Conservation (phyloP, 2,888 invertebrate species). For the Callyntrura guangdongensis region DNA sequence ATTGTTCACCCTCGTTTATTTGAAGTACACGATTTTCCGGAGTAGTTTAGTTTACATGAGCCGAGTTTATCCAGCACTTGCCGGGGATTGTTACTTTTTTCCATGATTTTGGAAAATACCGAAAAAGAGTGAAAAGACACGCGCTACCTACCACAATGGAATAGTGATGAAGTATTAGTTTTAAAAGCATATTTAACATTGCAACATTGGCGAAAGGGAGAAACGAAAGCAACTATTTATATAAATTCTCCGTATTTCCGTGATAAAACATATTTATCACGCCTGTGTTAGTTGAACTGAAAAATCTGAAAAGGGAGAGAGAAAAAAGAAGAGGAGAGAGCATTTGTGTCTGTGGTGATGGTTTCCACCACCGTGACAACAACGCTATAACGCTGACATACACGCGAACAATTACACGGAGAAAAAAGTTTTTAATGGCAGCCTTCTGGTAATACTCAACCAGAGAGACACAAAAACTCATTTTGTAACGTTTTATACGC, state of each 20-base stretch:
- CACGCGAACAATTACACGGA: slow-evolving; percentile 23
- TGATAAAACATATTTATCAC: slow-evolving; percentile 16
- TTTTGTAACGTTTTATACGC: not conserved
- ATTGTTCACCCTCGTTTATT: not conserved
- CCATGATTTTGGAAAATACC: slow-evolving; percentile 18
- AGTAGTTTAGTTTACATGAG: slow-evolving; percentile 11
- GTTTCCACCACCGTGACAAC: not conserved
- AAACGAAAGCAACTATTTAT: no score
- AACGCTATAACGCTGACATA: not conserved
- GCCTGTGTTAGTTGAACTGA: not conserved
- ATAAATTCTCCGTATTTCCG: not conserved
- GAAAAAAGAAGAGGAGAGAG: not conserved
- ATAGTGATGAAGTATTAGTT: no score
- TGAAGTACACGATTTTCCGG: not conserved
- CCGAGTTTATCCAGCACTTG: slow-evolving; percentile 34
- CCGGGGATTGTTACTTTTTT: slow-evolving; percentile 22
- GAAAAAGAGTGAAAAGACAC: slow-evolving; percentile 45
- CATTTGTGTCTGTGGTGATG: slow-evolving; percentile 2
- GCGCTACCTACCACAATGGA: not conserved
- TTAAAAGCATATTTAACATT: no score
- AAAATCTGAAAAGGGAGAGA: not conserved
- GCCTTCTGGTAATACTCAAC: slow-evolving; percentile 30
- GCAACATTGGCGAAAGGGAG: no score
- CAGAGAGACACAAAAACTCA: not conserved
- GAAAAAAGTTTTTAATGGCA: slow-evolving; percentile 30